phyloP scores from a whole-genome alignment of 64 coral and sea anemone species.

The Montipora cactus region DNA sequence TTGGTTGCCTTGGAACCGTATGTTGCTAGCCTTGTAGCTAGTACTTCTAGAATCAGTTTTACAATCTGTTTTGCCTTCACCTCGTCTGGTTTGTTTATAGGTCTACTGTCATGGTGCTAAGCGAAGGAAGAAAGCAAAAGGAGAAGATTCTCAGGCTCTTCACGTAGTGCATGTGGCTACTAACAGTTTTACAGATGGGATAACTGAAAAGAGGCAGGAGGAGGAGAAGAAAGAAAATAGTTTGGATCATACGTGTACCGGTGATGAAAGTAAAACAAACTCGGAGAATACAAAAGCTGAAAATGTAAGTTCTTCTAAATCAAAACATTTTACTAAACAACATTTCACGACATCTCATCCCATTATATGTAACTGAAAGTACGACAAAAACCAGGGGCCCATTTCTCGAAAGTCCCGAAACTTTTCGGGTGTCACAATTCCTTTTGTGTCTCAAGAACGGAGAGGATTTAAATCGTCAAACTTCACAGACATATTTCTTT shows the following conservation, averaged over 20 bases:
- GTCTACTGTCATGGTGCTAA: slow-evolving; percentile 54
- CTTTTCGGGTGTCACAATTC: too few species aligned
- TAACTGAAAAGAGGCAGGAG: background rate
- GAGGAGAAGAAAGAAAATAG: background rate
- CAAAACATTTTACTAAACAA: too few species aligned
- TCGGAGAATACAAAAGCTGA: background rate
- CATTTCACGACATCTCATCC: too few species aligned
- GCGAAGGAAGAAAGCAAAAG: slow-evolving; percentile 2
- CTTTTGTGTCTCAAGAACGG: too few species aligned
- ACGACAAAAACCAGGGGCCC: too few species aligned
- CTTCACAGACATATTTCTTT: too few species aligned
- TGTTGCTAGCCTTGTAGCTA: too few species aligned
- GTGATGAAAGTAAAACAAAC: background rate
- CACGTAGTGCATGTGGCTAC: slow-evolving; percentile 8
- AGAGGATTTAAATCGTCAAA: too few species aligned
- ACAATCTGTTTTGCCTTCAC: background rate
- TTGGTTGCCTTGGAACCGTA: too few species aligned
- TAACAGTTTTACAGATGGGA: background rate
- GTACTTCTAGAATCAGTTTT: background rate
- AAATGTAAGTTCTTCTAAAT: background rate
- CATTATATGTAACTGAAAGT: too few species aligned
- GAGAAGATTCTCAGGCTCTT: slow-evolving; percentile 9
- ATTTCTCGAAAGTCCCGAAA: too few species aligned
- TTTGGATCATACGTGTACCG: background rate
- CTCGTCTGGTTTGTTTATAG: slow-evolving; percentile 1